Percentiles rank a stretch among this genome's conserved stretches.
Evolutionary conservation across 2,113 vertebrate species (phyloP).

Genomic region (Ivindomyrus marchei): DNA sequence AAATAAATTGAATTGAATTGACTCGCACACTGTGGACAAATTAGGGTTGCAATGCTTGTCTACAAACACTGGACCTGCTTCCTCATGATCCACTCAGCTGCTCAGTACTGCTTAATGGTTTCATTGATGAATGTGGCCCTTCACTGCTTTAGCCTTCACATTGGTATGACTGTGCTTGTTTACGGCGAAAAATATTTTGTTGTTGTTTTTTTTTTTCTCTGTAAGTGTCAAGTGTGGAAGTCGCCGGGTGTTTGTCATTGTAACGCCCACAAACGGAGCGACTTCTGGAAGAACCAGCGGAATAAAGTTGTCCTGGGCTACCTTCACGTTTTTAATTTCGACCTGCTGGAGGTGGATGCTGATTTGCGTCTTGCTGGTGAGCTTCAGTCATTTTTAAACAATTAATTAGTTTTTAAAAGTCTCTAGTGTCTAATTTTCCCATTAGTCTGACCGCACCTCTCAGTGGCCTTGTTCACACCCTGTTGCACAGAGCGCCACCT

Average conservation of each 20-base stretch:
- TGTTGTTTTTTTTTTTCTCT: background rate
- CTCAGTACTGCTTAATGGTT: background rate
- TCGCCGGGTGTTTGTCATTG: constrained; percentile 61
- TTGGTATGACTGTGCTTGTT: background rate
- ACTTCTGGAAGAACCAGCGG: constrained; percentile 63
- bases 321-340: constrained; percentile 60
- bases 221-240: constrained; percentile 66
- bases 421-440: background rate
- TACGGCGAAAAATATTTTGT: background rate
- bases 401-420: background rate
- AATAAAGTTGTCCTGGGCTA: constrained; percentile 52
- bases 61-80: background rate
- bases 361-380: constrained; percentile 66
- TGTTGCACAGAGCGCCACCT: constrained; percentile 23
- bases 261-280: constrained; percentile 75
- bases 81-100: background rate
- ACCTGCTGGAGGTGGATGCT: constrained; percentile 61
- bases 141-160: background rate
- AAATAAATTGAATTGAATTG: too few species aligned
- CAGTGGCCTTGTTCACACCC: background rate
- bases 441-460: background rate
- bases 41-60: background rate
- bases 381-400: constrained; percentile 4
- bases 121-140: background rate
- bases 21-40: background rate